Evolutionary conservation across 2,113 vertebrate genomes (phyloP), one percentile per base, ranked within the genome.

Genomic region (Chinchilla lanigera): DNA sequence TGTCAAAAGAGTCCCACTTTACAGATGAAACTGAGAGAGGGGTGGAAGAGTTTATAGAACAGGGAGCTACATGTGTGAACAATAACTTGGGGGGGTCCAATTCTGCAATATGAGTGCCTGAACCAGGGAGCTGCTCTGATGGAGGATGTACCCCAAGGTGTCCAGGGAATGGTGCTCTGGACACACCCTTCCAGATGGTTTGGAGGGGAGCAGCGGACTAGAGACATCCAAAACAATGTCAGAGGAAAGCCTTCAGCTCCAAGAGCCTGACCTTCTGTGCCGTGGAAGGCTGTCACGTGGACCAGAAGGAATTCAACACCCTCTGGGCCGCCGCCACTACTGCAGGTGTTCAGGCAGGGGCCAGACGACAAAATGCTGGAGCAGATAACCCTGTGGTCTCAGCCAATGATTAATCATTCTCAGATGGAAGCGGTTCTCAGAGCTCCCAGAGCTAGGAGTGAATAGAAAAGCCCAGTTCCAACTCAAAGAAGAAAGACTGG

Each of bases 311-410:
- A 93, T 84, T 81, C 52, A 1, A 7, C 38, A 88, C 22, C 69
- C 81, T 88, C 84, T 33, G 73, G 60, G 52, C 84, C 17, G 56
- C 41, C 19, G 85, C 58, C 77, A 3, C 41, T 52, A 0, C 67
- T 41, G 90, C 93, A 96, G 94, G 92, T 93, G 84, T 92, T 69
- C 81, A 67, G 52, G 86, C 65, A 80, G 96, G 94, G 73, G 56
- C 83, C 56, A 75, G 93, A 86, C 67, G 73, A 63, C 95, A 93
- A 93, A 89, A 52, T n/a, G 91, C 22, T 93, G 90, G 86, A 60
- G 67, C 86, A 90, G 92, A 95, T 58, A 95, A 77, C 93, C 84
- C 71, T 56, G 61, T 96, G 89, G 91, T 93, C 92, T 92, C 92
- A 60, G 87, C 50, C 54, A 61, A 7, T 0, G 14, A 77, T 63